Evolutionary conservation across 2,888 invertebrate genomes (phyloP).

Genomic region (Sialis fuliginosa): DNA sequence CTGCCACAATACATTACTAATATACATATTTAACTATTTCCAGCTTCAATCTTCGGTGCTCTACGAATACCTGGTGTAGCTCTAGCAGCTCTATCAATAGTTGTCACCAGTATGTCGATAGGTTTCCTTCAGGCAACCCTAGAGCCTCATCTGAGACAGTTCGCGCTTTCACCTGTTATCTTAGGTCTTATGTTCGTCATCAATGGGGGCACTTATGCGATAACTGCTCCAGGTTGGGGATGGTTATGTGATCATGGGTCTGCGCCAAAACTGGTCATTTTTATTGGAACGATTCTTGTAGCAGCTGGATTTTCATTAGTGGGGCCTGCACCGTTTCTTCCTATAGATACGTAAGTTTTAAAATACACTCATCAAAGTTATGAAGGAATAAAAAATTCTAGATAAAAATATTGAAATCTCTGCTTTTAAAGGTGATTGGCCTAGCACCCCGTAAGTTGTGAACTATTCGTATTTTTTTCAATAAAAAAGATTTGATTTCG

Average conservation of each 20-base stretch:
- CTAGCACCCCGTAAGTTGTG: no score
- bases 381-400: neutral
- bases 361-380: neutral
- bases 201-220: conserved; percentile 63
- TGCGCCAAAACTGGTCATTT: conserved; percentile 48
- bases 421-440: no score
- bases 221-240: conserved; percentile 65
- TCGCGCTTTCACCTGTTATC: conserved; percentile 46
- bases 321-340: conserved; percentile 66
- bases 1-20: neutral
- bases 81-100: conserved; percentile 50
- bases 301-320: conserved; percentile 52
- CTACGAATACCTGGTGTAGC: conserved; percentile 58
- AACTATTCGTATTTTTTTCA: no score
- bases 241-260: conserved; percentile 54
- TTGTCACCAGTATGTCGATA: conserved; percentile 63
- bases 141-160: conserved; percentile 69
- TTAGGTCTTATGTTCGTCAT: conserved; percentile 70
- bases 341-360: conserved; percentile 36
- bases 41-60: conserved; percentile 45
- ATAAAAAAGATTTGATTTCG: no score
- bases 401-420: no score
- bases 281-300: conserved; percentile 46
- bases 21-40: conserved; percentile 12
- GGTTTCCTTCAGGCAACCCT: conserved; percentile 80